Base-by-base conservation (phyloP, 2,113 vertebrate species). In the Caracal caracal region DNA sequence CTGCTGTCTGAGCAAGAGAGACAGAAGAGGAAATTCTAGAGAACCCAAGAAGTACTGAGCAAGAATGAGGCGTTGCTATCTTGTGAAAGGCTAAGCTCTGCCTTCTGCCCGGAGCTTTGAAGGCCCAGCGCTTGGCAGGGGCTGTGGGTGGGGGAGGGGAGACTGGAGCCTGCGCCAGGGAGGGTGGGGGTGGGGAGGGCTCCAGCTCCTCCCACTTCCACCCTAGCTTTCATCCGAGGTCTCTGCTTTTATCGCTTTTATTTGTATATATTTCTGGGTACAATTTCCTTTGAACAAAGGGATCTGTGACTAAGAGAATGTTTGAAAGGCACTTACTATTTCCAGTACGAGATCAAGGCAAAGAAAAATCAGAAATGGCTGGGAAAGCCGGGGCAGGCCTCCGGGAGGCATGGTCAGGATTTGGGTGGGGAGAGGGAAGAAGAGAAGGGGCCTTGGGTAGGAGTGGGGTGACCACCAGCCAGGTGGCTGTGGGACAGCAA, bases 271-370 rank as follows among this genome's bases (percentile, higher is more conserved):
- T 95, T 97, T 93, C 95, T 88, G 92, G 81, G 86, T 90, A 94
- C 12, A 20, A 49, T 95, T 97, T 97, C 89, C 95, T 97, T 84
- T 94, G 89, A 96, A 95, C 89, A 96, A 95, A 97, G 71, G 82
- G 13, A 88, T 94, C 92, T 80, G 49, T 68, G 86, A 76, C 86
- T 90, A 53, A 80, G 65, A 87, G 63, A n/a, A 88, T 59, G 71
- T 85, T 94, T 85, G 86, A 88, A 93, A 96, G 82, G 59, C 92
- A 51, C 30, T 87, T 90, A 75, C 75, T 81, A 43, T 88, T 97
- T 97, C 86, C 71, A 83, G 76, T 51, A 40, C 43, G 70, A 85
- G 89, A 94, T 88, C 97, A 95, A 95, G 96, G 76, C 1, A 0
- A 49, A 19, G 84, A 90, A 53, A 71, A 87, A 68, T 87, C 93